Percentiles rank a stretch among this genome's conserved stretches.
These are phyloP conservation scores for Eurystomus gularis DNA, from an alignment of 2,113 vertebrate species.

Conservation along the genomic window DNA sequence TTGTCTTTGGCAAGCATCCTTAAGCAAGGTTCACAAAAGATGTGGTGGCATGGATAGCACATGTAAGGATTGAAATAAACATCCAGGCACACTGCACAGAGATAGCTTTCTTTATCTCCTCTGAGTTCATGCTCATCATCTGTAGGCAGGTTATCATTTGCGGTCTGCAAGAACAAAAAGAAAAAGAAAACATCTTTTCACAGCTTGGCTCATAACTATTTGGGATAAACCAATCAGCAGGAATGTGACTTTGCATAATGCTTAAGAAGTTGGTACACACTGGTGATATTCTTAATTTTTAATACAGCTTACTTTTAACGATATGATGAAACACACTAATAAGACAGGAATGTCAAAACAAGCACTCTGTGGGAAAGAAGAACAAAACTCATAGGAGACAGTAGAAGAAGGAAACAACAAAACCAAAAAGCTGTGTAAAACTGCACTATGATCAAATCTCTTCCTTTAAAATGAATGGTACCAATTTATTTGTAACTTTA, in stretches of 20 bases:
- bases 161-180: slow-evolving; percentile 68
- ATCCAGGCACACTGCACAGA: slow-evolving; percentile 91
- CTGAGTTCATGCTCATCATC: slow-evolving; percentile 72
- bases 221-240: not conserved
- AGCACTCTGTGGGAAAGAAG: not conserved
- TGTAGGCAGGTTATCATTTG: slow-evolving; percentile 68
- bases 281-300: not conserved
- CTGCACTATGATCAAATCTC: not conserved
- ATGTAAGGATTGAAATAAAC: slow-evolving; percentile 91
- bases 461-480: not conserved
- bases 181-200: slow-evolving; percentile 1
- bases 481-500: not conserved
- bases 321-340: not conserved
- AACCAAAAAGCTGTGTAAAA: not conserved
- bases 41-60: slow-evolving; percentile 90
- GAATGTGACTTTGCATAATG: not conserved
- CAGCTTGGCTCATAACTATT: not conserved
- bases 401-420: not conserved
- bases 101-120: slow-evolving; percentile 84
- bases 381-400: not conserved
- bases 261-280: not conserved
- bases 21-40: slow-evolving; percentile 94
- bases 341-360: not conserved
- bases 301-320: not conserved
- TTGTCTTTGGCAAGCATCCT: slow-evolving; percentile 88